Base-by-base conservation (phyloP, 2,888 invertebrate species). In the Disparrhopalites patrizii region DNA sequence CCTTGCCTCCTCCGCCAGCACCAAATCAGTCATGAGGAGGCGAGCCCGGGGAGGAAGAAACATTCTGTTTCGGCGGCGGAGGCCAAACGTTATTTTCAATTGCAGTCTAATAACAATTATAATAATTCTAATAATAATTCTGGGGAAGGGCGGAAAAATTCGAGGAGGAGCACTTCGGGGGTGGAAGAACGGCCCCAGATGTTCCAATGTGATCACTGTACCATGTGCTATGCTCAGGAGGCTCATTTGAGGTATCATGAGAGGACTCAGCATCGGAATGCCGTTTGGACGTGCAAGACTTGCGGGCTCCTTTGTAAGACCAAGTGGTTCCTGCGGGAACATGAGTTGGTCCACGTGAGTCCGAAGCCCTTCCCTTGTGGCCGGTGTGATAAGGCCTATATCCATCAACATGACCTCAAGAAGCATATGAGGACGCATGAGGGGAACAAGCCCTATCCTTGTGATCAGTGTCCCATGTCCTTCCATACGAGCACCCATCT, bases 221-320 rank as follows among this genome's bases (percentile, higher is more conserved):
- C 15, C 5, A 43, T 43, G 5, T 43, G 43, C 43, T 43, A 10
- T 15, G 43, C n/a, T 15, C 7, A 43, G 20, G 43, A 43, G n/a
- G 43, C 43, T 43, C 43, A 43, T 43, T 43, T 43, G n/a, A 43
- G 20, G 20, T 43, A 43, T 20, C 43, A 43, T 43, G 43, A 43
- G n/a, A 43, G 43, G 43, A 43, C 43, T 4, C 7, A 43, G 43
- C 43, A 43, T 43, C 43, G 43, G 43, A 43, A 43, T 43, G 43
- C 43, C n/a, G 20, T 4, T 43, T 43, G 43, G 43, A 5, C 43
- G 5, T 43, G 43, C n/a, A 43, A 43, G n/a, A 15, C 4, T 10
- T 43, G 43, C 43, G 43, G 43, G n/a, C n/a, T 4, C 5, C 20
- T 15, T 5, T 43, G 15, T 43, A 5, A 5, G 15, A 15, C n/a